phyloP scores from a whole-genome alignment of 2,888 invertebrate species.

The Agrotis exclamationis region DNA sequence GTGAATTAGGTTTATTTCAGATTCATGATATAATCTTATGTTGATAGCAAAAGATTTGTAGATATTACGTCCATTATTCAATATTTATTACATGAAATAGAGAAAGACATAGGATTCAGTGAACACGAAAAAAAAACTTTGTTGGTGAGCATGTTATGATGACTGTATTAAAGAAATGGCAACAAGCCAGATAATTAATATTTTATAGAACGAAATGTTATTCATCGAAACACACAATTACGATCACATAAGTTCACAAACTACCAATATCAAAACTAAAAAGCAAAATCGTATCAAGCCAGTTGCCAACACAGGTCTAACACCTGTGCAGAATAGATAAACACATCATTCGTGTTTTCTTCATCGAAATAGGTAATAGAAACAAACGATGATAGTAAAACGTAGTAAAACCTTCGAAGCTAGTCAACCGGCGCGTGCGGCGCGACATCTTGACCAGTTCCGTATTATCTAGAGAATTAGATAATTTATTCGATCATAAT shows the following conservation, averaged over 20 bases:
- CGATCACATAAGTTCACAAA: too few species aligned
- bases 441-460: conserved; percentile 22
- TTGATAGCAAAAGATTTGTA: background rate
- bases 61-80: background rate
- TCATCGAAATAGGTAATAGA: background rate
- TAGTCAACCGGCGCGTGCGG: conserved; percentile 25
- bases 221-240: too few species aligned
- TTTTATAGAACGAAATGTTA: too few species aligned
- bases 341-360: too few species aligned
- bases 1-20: background rate
- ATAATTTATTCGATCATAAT: conserved; percentile 32
- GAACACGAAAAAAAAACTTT: background rate
- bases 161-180: too few species aligned
- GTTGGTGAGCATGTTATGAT: too few species aligned
- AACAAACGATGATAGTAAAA: conserved; percentile 14
- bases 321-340: background rate
- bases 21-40: background rate
- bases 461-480: conserved; percentile 18
- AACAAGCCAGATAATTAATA: too few species aligned
- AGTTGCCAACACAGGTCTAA: too few species aligned
- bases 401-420: conserved; percentile 36
- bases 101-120: background rate
- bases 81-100: background rate
- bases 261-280: too few species aligned
- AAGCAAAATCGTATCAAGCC: too few species aligned